Base-by-base conservation (phyloP, 2,113 vertebrate genomes). In the Austrofundulus limnaeus region DNA sequence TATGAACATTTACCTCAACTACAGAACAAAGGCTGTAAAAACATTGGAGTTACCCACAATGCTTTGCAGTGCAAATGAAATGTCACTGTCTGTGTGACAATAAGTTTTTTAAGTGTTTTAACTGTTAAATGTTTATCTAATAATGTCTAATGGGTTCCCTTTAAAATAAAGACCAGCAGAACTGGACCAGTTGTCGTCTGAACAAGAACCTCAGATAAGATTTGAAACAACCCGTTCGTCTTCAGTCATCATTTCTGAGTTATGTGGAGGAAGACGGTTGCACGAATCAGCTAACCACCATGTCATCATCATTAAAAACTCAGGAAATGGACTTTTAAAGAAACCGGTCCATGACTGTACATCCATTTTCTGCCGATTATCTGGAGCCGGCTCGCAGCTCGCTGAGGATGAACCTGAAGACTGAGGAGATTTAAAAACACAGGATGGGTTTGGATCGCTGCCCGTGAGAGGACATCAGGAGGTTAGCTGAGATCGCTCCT, bases 331-430 rank as follows among this genome's bases (percentile, higher is more conserved):
- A 42, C 41, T 28, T 17, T 45, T 50, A 69, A 53, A 68, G 16
- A 42, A 14, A 46, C 8, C 38, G n/a, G 23, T 63, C 47, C 68
- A 49, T 49, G 53, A 49, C 59, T n/a, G 50, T 63, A 42, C 68
- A 70, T 70, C 46, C 42, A 70, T 70, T 70, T 55, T 25, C 51
- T 62, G 19, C 6, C 12, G 19, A 48, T 70, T 62, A 70, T 62
- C 37, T 51, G 19, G 51, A 54, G 68, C 42, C 60, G 23, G 43
- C 34, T n/a, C 11, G 19, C 14, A 24, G 46, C n/a, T 55, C 17
- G 1, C 42, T 15, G 39, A 43, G 23, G 24, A 28, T 10, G 21
- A 41, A 39, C 21, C n/a, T 34, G 37, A 37, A 46, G 46, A 65
- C 31, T 48, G 41, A 54, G 48, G 49, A 54, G 50, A 41, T 70